Conservation (phyloP, 1,140 invertebrate species). For the Tribolium madens region DNA sequence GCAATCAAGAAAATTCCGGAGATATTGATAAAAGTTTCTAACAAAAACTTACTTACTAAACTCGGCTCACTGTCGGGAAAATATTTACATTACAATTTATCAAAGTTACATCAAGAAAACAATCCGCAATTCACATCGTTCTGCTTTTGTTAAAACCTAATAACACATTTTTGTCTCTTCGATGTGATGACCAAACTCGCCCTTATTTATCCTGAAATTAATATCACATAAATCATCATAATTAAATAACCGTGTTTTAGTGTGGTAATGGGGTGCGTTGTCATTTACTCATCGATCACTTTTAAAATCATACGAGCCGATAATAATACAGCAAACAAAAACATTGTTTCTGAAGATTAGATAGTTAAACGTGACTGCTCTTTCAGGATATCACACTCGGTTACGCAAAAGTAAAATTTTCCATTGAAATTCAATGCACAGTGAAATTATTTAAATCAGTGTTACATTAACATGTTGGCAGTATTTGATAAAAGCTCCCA, state of each 20-base stretch:
- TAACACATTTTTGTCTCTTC: too few relatives aligned
- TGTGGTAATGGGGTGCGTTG: not conserved
- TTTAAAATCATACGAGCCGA: constrained; percentile 16
- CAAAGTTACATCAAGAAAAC: not conserved
- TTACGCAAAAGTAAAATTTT: constrained; percentile 14
- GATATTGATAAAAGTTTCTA: not conserved
- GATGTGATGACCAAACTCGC: too few relatives aligned
- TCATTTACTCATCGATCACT: constrained; percentile 18
- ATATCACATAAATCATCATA: constrained; percentile 15
- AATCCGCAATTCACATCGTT: not conserved
- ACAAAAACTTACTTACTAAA: not conserved
- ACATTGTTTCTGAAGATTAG: constrained; percentile 32
- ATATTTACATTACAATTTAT: not conserved
- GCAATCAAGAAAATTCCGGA: not conserved
- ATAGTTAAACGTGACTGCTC: constrained; percentile 34
- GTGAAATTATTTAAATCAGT: constrained; percentile 10
- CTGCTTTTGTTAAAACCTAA: not conserved
- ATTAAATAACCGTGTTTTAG: constrained; percentile 2
- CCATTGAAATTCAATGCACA: not conserved
- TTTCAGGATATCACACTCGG: constrained; percentile 1
- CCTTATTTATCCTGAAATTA: not conserved
- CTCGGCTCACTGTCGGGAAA: not conserved
- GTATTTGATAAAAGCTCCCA: constrained; percentile 21
- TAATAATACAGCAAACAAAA: constrained; percentile 33
- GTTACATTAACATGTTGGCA: not conserved